Percentiles rank a stretch among this genome's conserved stretches.
These are phyloP conservation scores for Cyrtorhinus lividipennis DNA, from an alignment of 1,140 invertebrate genomes.

Conservation along the genomic window DNA sequence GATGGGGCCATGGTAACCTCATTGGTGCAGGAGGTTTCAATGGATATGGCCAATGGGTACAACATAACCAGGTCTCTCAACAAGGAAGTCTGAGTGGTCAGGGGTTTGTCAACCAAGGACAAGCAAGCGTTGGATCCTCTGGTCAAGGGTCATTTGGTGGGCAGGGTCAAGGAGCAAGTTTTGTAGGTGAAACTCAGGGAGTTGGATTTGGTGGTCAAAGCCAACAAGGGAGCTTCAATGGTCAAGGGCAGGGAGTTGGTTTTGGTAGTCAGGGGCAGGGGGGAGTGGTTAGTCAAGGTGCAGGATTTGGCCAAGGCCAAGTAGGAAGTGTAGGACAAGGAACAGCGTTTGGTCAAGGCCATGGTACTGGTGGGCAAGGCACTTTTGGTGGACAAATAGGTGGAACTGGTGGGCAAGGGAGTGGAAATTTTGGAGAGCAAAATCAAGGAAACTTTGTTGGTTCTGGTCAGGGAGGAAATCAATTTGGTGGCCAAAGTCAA, in stretches of 20 bases:
- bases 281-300: background rate
- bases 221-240: background rate
- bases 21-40: background rate
- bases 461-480: background rate
- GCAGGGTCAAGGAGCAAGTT: background rate
- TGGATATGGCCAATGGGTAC: conserved; percentile 4
- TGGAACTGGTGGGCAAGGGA: background rate
- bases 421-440: background rate
- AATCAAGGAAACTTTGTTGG: background rate
- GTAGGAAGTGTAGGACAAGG: background rate
- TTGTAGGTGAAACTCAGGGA: background rate
- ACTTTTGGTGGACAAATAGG: background rate
- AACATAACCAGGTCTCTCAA: background rate
- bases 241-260: background rate
- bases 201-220: background rate
- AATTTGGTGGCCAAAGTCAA: background rate
- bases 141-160: background rate
- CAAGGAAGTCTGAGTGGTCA: background rate
- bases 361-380: background rate
- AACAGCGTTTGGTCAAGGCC: background rate
- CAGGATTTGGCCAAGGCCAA: too few species aligned
- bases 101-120: background rate
- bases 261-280: background rate
- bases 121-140: too few species aligned
- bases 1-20: background rate